These are phyloP conservation scores for Polietes domitor DNA, from an alignment of 2,888 invertebrate genomes.

Conservation along the genomic window DNA sequence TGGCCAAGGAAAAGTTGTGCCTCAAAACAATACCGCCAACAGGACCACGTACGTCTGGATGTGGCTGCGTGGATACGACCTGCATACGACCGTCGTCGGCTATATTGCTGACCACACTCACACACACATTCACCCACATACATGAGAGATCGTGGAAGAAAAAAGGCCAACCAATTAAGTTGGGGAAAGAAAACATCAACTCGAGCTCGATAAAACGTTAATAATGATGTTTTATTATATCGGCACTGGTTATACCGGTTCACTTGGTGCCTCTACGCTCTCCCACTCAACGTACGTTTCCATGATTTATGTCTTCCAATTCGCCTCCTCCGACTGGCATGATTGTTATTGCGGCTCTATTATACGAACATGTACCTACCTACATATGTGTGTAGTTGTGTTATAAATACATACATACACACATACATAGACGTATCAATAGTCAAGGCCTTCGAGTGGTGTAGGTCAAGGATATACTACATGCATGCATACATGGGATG, in stretches of 20 bases:
- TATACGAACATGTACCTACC: not conserved
- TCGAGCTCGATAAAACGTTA: not conserved
- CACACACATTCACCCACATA: not conserved
- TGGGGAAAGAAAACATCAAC: not conserved
- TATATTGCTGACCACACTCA: not conserved
- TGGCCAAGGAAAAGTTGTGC: not conserved
- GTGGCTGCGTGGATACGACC: not conserved
- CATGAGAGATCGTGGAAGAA: not conserved
- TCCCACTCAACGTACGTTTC: not conserved
- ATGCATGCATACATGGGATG: constrained; percentile 1
- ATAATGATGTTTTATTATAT: constrained; percentile 18
- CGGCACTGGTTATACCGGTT: not conserved
- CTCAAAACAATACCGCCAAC: not conserved
- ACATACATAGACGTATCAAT: constrained; percentile 10
- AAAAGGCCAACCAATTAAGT: constrained; percentile 25
- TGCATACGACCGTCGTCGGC: not conserved
- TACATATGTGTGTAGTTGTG: not conserved
- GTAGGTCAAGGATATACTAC: constrained; percentile 61
- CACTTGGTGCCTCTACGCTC: not conserved
- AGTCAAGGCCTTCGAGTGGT: constrained; percentile 27
- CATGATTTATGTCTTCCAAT: constrained; percentile 27
- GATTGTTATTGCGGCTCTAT: not conserved
- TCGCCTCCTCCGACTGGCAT: not conserved
- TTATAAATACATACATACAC: not conserved
- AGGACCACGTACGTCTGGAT: not conserved